These are phyloP conservation scores for Heteropelma amictum DNA, from an alignment of 2,888 invertebrate species.

Conservation along the genomic window DNA sequence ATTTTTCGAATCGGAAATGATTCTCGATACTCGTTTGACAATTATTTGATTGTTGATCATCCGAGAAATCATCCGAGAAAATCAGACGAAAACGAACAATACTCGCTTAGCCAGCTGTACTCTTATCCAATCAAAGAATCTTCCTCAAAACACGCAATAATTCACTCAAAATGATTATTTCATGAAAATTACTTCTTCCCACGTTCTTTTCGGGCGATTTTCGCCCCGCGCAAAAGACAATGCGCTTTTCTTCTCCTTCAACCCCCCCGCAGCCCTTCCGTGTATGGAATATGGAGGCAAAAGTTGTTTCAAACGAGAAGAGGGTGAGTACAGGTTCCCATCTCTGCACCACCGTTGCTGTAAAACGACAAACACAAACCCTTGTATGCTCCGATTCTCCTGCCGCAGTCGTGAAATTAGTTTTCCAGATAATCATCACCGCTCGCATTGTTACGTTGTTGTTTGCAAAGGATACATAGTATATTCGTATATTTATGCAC, in stretches of 20 bases:
- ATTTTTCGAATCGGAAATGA: not conserved
- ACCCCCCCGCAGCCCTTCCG: conserved; percentile 53
- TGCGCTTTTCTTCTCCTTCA: not conserved
- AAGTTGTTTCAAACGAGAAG: conserved; percentile 49
- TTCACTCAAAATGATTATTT: too few species aligned
- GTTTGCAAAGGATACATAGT: conserved; percentile 55
- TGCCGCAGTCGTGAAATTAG: conserved; percentile 75
- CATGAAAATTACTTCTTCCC: too few species aligned
- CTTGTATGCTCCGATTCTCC: conserved; percentile 44
- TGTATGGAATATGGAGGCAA: conserved; percentile 45
- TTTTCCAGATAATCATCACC: conserved; percentile 78
- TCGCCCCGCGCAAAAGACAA: conserved; percentile 2
- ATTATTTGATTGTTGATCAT: too few species aligned
- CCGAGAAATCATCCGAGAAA: too few species aligned
- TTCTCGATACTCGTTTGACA: too few species aligned
- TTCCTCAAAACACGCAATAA: too few species aligned
- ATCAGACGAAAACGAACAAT: too few species aligned
- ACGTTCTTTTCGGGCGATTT: not conserved
- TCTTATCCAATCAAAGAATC: too few species aligned
- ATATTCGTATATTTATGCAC: not conserved
- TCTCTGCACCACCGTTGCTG: conserved; percentile 47
- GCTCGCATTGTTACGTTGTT: conserved; percentile 73
- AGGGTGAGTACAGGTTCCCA: conserved; percentile 20
- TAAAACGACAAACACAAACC: conserved; percentile 51
- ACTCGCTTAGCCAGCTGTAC: too few species aligned